A percentile compares a stretch with the other conserved stretches of the same genome.
phyloP scores from a whole-genome alignment of 1,140 invertebrate genomes.

The Gryon sp. region DNA sequence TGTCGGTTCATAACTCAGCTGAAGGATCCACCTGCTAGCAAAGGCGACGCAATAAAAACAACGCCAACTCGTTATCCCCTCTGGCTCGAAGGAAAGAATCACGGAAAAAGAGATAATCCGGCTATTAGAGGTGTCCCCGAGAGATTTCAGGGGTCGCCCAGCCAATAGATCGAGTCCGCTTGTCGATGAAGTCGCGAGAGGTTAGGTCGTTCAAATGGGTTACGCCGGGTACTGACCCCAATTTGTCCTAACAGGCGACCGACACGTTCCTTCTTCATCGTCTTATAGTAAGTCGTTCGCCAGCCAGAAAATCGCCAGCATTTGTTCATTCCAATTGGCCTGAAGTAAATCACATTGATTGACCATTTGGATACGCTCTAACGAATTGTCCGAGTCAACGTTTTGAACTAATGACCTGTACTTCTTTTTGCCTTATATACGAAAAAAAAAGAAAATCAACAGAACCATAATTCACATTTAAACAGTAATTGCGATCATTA shows the following conservation, averaged over 20 bases:
- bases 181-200: conserved; percentile 68
- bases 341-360: conserved; percentile 78
- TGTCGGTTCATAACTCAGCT: conserved; percentile 49
- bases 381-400: conserved; percentile 10
- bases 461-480: no score
- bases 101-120: conserved; percentile 76
- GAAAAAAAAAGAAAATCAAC: no score
- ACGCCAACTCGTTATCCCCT: conserved; percentile 71
- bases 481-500: no score
- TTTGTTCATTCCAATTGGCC: conserved; percentile 62
- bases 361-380: conserved; percentile 63
- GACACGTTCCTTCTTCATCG: conserved; percentile 68
- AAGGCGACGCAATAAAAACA: conserved; percentile 49
- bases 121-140: conserved; percentile 78
- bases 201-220: conserved; percentile 65
- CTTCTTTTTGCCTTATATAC: conserved; percentile 11
- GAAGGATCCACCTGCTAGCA: conserved; percentile 47
- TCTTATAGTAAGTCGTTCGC: conserved; percentile 70
- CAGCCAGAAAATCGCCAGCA: conserved; percentile 45
- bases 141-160: conserved; percentile 69
- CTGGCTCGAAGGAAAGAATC: conserved; percentile 66
- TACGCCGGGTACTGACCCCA: conserved; percentile 72
- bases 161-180: conserved; percentile 73
- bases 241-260: conserved; percentile 78
- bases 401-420: conserved; percentile 7